A percentile compares a stretch with the other conserved stretches of the same genome.
Evolutionary conservation across 2,888 invertebrate genomes (phyloP).

Genomic region (Panopea generosa): DNA sequence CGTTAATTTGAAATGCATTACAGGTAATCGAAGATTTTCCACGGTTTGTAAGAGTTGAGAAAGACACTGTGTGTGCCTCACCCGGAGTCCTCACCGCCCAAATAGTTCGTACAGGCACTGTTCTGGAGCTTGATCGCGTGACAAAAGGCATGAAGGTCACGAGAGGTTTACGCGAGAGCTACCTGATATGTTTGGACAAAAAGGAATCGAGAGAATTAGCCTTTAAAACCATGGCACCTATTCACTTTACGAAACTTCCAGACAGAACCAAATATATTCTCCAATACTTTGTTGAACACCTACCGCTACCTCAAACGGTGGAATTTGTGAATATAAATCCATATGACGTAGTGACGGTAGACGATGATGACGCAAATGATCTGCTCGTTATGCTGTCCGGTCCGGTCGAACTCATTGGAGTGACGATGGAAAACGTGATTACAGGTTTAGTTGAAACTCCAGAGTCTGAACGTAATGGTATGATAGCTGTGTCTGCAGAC

Average conservation of each 20-base stretch:
- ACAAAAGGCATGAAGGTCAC: slow-evolving; percentile 31
- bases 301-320: slow-evolving; percentile 51
- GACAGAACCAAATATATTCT: slow-evolving; percentile 47
- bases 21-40: slow-evolving; percentile 54
- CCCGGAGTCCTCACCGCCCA: slow-evolving; percentile 32
- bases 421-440: slow-evolving; percentile 23
- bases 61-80: slow-evolving; percentile 47
- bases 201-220: slow-evolving; percentile 33
- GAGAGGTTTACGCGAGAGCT: slow-evolving; percentile 45
- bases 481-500: slow-evolving; percentile 34
- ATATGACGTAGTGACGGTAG: slow-evolving; percentile 42
- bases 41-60: slow-evolving; percentile 43
- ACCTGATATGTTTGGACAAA: slow-evolving; percentile 41
- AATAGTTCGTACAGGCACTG: slow-evolving; percentile 40
- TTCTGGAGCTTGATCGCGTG: slow-evolving; percentile 49
- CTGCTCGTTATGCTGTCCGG: slow-evolving; percentile 47
- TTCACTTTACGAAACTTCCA: slow-evolving; percentile 41
- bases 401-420: slow-evolving; percentile 44
- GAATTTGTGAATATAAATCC: slow-evolving; percentile 46
- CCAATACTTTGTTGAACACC: slow-evolving; percentile 51
- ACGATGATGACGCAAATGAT: slow-evolving; percentile 47
- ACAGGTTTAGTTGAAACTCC: slow-evolving; percentile 32
- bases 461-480: slow-evolving; percentile 12
- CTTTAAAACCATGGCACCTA: slow-evolving; percentile 34
- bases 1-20: no score